Conservation (phyloP, 2,888 invertebrate genomes). For the Arge pagana region DNA sequence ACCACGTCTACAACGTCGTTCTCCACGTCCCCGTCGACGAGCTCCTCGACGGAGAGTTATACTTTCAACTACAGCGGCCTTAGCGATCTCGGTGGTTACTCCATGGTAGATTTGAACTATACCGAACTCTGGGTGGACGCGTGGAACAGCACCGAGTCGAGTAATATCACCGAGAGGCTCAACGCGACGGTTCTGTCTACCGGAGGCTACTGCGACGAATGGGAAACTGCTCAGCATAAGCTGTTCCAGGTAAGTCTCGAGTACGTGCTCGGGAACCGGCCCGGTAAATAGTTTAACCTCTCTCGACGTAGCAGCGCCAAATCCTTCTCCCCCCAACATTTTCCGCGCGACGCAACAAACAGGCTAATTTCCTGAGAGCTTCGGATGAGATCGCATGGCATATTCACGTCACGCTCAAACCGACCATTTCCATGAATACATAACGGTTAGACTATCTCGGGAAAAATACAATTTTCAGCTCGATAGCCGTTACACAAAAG, state of each 20-base stretch:
- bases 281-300: no score
- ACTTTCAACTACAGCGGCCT: slow-evolving; percentile 50
- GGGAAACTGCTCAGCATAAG: slow-evolving; percentile 81
- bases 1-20: slow-evolving; percentile 60
- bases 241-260: slow-evolving; percentile 67
- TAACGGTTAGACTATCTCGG: no score
- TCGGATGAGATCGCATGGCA: no score
- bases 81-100: slow-evolving; percentile 47
- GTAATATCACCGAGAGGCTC: slow-evolving; percentile 58
- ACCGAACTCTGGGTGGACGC: slow-evolving; percentile 62
- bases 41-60: slow-evolving; percentile 47
- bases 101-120: slow-evolving; percentile 59
- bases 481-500: no score
- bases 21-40: slow-evolving; percentile 41
- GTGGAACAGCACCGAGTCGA: slow-evolving; percentile 63
- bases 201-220: slow-evolving; percentile 68
- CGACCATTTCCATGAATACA: no score
- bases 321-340: background rate
- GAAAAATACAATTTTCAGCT: no score
- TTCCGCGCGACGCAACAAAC: no score
- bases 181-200: slow-evolving; percentile 53
- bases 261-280: no score
- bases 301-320: no score
- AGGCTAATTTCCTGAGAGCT: no score
- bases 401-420: no score